Percentiles rank a stretch among this genome's conserved stretches.
phyloP scores from a whole-genome alignment of 2,113 vertebrate species.

The Sakesphorus luctuosus region DNA sequence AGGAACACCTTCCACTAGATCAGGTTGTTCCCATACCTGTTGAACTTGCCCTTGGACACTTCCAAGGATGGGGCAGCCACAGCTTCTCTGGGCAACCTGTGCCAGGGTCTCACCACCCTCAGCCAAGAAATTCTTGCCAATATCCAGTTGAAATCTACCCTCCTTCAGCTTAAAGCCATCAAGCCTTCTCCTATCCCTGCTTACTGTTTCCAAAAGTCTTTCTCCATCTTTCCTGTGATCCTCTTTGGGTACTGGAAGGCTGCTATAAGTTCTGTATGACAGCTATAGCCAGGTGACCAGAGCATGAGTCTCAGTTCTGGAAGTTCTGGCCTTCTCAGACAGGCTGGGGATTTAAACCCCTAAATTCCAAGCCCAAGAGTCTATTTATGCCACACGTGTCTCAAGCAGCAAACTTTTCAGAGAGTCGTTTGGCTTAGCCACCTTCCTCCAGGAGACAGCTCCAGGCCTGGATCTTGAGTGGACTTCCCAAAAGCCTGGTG shows the following conservation, averaged over 20 bases:
- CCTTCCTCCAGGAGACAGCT: neutral
- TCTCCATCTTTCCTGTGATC: neutral
- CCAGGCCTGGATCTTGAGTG: neutral
- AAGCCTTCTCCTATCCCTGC: neutral
- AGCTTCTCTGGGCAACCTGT: neutral
- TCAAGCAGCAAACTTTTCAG: neutral
- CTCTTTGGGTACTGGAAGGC: neutral
- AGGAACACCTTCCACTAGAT: neutral
- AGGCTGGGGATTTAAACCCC: neutral
- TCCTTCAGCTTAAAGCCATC: accelerated
- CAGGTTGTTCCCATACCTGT: neutral
- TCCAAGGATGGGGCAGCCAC: neutral
- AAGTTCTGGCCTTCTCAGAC: neutral
- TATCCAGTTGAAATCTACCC: neutral
- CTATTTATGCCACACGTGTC: neutral
- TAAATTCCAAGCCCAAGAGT: neutral
- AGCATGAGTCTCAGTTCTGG: neutral
- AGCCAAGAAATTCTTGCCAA: neutral
- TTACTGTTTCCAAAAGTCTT: neutral
- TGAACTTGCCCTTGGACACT: accelerated
- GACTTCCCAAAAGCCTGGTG: neutral
- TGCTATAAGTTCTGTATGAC: neutral
- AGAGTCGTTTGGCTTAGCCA: neutral
- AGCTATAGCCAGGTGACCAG: neutral
- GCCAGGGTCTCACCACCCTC: neutral